Evolutionary conservation across 2,888 invertebrate genomes (phyloP).

Genomic region (Aspidiotus rigidus): DNA sequence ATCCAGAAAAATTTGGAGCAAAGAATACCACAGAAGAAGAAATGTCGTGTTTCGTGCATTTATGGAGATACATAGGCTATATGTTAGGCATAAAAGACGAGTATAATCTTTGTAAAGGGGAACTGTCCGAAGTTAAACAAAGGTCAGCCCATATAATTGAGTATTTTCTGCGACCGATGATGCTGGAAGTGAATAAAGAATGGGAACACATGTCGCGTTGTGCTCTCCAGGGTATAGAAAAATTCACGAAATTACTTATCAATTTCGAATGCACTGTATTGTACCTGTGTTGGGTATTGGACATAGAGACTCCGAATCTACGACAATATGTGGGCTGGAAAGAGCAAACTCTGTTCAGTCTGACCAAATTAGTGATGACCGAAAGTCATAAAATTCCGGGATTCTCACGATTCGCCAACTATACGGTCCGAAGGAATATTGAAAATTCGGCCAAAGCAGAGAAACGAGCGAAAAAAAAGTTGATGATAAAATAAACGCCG

Average conservation of each 20-base stretch:
- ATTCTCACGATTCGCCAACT: constrained; percentile 32
- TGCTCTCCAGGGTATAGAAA: constrained; percentile 41
- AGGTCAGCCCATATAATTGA: constrained; percentile 41
- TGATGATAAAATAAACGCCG: no score
- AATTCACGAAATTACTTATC: constrained; percentile 40
- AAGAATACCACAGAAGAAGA: constrained; percentile 44
- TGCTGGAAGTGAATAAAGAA: constrained; percentile 41
- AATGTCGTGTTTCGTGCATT: constrained; percentile 48
- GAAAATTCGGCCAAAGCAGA: constrained; percentile 11
- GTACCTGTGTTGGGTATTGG: constrained; percentile 41
- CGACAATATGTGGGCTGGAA: constrained; percentile 23
- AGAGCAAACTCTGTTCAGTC: constrained; percentile 25
- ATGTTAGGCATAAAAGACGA: constrained; percentile 46
- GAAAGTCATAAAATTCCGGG: constrained; percentile 34
- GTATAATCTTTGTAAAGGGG: constrained; percentile 44
- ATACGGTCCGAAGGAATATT: constrained; percentile 11
- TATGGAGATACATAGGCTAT: constrained; percentile 49
- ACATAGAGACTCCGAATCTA: constrained; percentile 36
- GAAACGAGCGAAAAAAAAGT: no score
- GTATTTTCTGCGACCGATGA: constrained; percentile 42
- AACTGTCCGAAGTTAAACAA: constrained; percentile 41
- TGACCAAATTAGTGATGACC: constrained; percentile 35
- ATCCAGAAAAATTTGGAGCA: constrained; percentile 45
- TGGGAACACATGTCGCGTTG: constrained; percentile 46
- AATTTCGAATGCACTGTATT: constrained; percentile 41